Base-by-base conservation (phyloP, 2,888 invertebrate species). In the Plebejus argus region DNA sequence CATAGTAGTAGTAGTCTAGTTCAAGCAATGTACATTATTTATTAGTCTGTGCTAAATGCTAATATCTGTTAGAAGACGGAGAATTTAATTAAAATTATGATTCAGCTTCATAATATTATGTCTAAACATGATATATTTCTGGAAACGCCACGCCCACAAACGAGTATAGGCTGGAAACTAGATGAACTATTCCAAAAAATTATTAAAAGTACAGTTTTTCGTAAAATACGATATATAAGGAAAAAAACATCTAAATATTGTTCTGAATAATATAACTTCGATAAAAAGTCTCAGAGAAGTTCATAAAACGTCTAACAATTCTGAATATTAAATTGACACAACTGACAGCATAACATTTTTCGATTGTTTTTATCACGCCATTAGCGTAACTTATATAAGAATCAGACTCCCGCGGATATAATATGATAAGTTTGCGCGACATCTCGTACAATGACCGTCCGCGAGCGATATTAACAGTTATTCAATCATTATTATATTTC, bases 361-460 rank as follows among this genome's bases (percentile, higher is more conserved):
- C 28, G 66, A 33, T 66, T 66, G 66, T 66, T 33, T 66, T 66
- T 33, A 66, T 18, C 66, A 66, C 66, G 12, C 33, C 66, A 33
- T 66, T 66, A 66, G 28, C 66, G 66, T 66, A 66, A 28, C 33
- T 66, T 28, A 66, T 66, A 66, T 33, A 66, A 66, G 23, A 18
- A 33, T 28, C 66, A 66, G 66, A 66, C 66, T 28, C 66, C 66
- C 66, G 66, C 66, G 66, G 28, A 66, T 66, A 33, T 66, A 66
- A 66, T 66, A 66, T 66, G 66, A 66, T 66, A 66, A 66, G 15
- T 66, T 66, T 66, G 66, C 33, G 28, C 66, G 18, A 66, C 66
- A 28, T 66, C 28, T 66, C 66, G 66, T 66, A 66, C 66, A 66
- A 28, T 66, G 66, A 66, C 66, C 66, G 66, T 66, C 10, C 8